Evolutionary conservation across 2,113 vertebrate species (phyloP).

Genomic region (Propithecus coquereli): DNA sequence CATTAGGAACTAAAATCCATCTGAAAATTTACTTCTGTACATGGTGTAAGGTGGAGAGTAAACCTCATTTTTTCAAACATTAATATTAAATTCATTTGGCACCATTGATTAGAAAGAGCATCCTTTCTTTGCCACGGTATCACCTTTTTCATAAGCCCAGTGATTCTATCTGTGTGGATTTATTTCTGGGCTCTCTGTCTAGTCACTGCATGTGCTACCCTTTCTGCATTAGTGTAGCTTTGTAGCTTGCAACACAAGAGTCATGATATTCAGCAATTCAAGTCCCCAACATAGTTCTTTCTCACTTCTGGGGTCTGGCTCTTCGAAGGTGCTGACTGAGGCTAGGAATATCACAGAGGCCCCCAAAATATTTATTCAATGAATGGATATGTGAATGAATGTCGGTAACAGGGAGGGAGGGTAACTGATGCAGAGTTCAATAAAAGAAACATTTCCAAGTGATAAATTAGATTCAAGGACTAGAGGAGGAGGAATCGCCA

Average conservation of each 20-base stretch:
- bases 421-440: neutral
- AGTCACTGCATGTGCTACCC: neutral
- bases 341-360: neutral
- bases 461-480: neutral
- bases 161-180: neutral
- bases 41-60: neutral
- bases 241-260: neutral
- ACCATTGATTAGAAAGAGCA: neutral
- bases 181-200: neutral
- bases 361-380: neutral
- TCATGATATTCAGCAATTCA: neutral
- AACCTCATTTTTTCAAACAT: neutral
- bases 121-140: neutral
- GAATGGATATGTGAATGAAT: neutral
- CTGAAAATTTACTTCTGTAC: neutral
- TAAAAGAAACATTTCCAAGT: neutral
- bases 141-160: neutral
- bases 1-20: neutral
- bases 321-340: neutral
- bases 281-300: neutral
- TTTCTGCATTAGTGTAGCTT: neutral
- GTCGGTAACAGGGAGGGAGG: neutral
- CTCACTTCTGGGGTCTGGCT: neutral
- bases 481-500: neutral
- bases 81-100: neutral